These are phyloP conservation scores for Drosophila varians DNA, from an alignment of 1,140 invertebrate genomes.

Conservation along the genomic window DNA sequence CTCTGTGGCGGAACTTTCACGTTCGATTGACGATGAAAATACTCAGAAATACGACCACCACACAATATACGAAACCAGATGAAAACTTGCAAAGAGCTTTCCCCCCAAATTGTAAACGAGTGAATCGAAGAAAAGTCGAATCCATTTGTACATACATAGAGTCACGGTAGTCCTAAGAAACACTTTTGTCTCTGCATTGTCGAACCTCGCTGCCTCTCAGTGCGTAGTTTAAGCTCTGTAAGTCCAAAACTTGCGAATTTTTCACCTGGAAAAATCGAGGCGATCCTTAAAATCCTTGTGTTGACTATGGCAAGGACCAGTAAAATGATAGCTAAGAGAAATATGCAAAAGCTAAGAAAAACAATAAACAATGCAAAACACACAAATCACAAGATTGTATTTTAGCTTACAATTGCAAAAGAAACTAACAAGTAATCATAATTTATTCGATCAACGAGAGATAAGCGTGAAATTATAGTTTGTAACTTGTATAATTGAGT, in stretches of 20 bases:
- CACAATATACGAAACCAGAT: constrained; percentile 15
- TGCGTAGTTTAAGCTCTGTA: constrained; percentile 61
- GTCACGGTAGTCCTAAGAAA: constrained; percentile 31
- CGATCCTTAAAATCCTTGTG: constrained; percentile 12
- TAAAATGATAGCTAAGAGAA: not conserved
- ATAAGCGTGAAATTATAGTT: constrained; percentile 63
- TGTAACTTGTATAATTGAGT: constrained; percentile 41
- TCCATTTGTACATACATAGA: constrained; percentile 57
- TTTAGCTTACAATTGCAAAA: constrained; percentile 32
- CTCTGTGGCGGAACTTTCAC: constrained; percentile 52
- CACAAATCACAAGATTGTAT: constrained; percentile 67
- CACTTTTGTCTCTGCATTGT: constrained; percentile 43
- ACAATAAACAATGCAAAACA: constrained; percentile 25
- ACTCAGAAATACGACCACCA: constrained; percentile 76
- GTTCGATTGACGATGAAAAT: constrained; percentile 53
- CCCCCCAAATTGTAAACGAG: constrained; percentile 14
- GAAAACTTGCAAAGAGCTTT: constrained; percentile 65
- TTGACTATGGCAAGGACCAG: constrained; percentile 37
- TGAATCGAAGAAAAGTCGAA: constrained; percentile 36
- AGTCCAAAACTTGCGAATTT: constrained; percentile 28
- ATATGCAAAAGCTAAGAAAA: constrained; percentile 6
- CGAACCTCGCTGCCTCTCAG: constrained; percentile 83
- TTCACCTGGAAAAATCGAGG: no score
- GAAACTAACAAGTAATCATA: constrained; percentile 56
- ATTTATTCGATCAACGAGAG: constrained; percentile 51